Base-by-base conservation (phyloP, 2,888 invertebrate genomes). In the Oxycera nigricornis region DNA sequence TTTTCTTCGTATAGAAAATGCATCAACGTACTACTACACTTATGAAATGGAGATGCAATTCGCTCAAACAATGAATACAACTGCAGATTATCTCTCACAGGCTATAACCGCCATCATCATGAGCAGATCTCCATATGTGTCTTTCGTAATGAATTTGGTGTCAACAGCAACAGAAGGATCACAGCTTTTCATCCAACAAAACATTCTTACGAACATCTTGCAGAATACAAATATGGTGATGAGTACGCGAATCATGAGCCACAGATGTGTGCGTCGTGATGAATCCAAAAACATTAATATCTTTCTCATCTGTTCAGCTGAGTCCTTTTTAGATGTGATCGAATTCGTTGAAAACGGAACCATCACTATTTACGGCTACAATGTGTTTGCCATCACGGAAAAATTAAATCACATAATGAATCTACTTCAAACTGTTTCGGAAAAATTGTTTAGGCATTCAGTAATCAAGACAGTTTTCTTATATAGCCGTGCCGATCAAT, bases 361-460 rank as follows among this genome's bases (percentile, higher is more conserved):
- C 46, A 46, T 46, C 46, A 55, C 20, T 24, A 55, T 9, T n/a
- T 61, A 31, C 20, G 61, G 61, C n/a, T 61, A 31, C 11, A 17
- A 61, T 31, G 9, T 61, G 2, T 61, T 61, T 20, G 61, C 20
- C 6, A 11, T 61, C n/a, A 61, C 61, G n/a, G 61, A 61, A 61
- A 30, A 20, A 1, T n/a, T 35, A 6, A 17, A 17, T 7, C 31
- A 61, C 7, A 6, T 22, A 0, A 4, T 28, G 1, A 0, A 61
- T 9, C 17, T 31, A n/a, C 35, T 61, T 17, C 17, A n/a, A 20
- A 9, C 20, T 2, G 26, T 61, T 2, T 61, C 26, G 4, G 26
- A 30, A 31, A 9, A 17, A 17, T 9, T 61, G 1, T 61, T 35
- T 61, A 9, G 17, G 35, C 61, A 35, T 1, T 61, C 61, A 31